Base-by-base conservation (phyloP, 2,888 invertebrate species). In the Aethes cnicana region DNA sequence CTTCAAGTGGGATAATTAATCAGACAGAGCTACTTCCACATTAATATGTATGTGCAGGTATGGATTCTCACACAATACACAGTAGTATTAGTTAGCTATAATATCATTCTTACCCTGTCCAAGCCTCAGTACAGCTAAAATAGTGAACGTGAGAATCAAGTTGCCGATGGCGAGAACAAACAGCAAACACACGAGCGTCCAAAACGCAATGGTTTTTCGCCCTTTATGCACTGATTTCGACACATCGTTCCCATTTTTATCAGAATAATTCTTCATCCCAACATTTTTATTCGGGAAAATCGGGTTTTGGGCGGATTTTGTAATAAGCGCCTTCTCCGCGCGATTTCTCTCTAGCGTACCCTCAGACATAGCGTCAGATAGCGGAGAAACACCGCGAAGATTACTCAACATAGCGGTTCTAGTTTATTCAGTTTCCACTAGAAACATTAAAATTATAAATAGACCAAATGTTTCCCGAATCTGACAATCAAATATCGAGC, bases 161-260 rank as follows among this genome's bases (percentile, higher is more conserved):
- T 97, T 96, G 7, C 95, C 95, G 30, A 95, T 90, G 0, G 95
- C 95, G 12, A 97, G 78, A 4, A 95, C 79, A 47, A 95, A 91
- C 4, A 95, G 77, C 25, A 95, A 80, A 35, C 91, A 90, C 21
- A 96, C 93, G 7, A 96, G 84, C 0, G 93, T 94, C 96, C 96
- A 96, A 68, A 97, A 94, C 0, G 93, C 93, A 63, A 94, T 93
- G 0, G 94, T 92, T 74, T 92, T 92, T 21, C 92, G 75, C 7
- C 92, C 92, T 59, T 74, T 79, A 44, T 81, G 72, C 2, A 79
- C 66, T 2, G 72, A 55, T 64, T 84, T 87, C 8, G 73, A 76
- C 20, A 88, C 85, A 66, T 87, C 83, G 32, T 88, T 88, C 0
- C 88, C 88, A 56, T 87, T 88, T 60, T 84, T 88, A 67, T 88